Conservation (phyloP, 2,113 vertebrate genomes). For the Rhynchomys soricoides region DNA sequence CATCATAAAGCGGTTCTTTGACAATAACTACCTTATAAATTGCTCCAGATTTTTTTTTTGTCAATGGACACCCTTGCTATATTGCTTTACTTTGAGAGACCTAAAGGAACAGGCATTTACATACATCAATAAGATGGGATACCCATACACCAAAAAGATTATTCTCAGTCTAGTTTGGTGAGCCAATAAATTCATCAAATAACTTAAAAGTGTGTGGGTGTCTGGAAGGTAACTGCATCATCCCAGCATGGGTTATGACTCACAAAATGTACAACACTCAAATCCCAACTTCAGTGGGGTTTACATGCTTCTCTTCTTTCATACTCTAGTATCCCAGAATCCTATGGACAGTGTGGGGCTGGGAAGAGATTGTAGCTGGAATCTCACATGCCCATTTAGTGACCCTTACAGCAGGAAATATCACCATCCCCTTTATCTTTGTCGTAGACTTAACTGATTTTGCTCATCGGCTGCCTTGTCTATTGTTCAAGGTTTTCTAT, state of each 20-base stretch:
- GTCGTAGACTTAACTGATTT: background rate
- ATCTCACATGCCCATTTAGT: background rate
- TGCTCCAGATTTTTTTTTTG: background rate
- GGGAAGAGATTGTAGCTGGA: background rate
- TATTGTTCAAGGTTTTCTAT: background rate
- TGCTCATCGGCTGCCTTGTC: background rate
- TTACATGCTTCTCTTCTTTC: background rate
- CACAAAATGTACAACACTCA: background rate
- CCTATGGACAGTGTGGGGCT: background rate
- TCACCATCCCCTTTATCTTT: no score
- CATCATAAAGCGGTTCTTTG: background rate
- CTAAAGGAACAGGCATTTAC: background rate
- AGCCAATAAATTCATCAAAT: background rate
- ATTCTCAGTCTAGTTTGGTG: background rate
- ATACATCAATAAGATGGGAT: background rate
- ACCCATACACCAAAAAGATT: background rate
- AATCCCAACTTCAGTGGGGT: background rate
- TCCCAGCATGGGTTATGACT: background rate
- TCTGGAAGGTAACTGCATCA: background rate
- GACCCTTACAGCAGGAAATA: background rate
- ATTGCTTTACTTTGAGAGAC: background rate
- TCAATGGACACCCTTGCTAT: background rate
- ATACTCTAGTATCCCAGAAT: background rate
- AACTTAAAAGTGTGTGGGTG: background rate
- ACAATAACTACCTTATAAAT: background rate